Evolutionary conservation across 1,140 invertebrate genomes (phyloP), one percentile per base, ranked within the genome.

Genomic region (Ditylenchus dipsaci): DNA sequence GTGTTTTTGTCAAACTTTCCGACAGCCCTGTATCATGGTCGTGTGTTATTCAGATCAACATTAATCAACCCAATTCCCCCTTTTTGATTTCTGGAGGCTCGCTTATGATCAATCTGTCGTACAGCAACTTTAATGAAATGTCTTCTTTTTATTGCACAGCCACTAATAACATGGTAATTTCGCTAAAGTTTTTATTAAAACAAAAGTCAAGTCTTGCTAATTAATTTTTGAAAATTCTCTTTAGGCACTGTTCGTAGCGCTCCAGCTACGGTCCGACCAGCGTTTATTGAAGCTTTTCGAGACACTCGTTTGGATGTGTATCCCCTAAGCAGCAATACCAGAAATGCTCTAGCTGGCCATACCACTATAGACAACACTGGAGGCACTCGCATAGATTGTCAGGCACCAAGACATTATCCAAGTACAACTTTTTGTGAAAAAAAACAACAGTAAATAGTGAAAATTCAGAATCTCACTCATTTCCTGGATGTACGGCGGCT

Each of bases 251-350:
- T 76, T 38, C 63, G 74, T 17, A 67, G 67, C 67, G 21, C 63
- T 27, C 30, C 69, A 1, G 59, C 69, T 33, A 73, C 57, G 29
- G 56, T 76, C 27, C 56, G 68, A 19, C 75, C 74, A 21, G 65
- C 65, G 19, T 76, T 77, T 42, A 76, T 76, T 23, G 74, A 76
- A 19, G 58, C 74, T 19, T 76, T 76, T 57, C 74, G 68, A 38
- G 30, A 47, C 19, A 43, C 27, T 62, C 47, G 74, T 1, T 30
- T 76, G 21, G 75, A 77, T 58, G 74, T 59, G 26, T 76, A 67
- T 67, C 67, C 74, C 13, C 38, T 77, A 11, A 53, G 27, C n/a
- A 9, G 42, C 19, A 58, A 66, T 62, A 62, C 33, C 23, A 61
- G 21, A 26, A 66, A 66, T 56, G 38, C n/a, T 53, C 15, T 26